Evolutionary conservation across 2,797 vertebrate species (phyloP), one percentile per base, ranked within the genome.

Genomic region (Oreochromis grahami): DNA sequence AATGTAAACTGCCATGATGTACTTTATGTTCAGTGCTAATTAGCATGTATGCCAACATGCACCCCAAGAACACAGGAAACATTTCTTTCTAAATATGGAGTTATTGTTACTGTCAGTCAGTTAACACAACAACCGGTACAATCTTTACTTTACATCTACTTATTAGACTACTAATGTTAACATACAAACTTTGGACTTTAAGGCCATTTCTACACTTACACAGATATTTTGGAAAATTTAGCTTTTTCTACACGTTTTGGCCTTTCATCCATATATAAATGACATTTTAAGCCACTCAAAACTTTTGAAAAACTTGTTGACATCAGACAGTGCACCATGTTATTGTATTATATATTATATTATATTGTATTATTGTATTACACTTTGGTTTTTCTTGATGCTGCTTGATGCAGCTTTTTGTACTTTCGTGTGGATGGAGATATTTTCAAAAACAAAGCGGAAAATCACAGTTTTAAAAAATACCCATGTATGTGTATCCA

Each of bases 401-500:
- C 32, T 70, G 14, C 65, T 0, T 70, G 65, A 70, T 11, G 24
- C 21, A 45, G 12, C 41, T 29, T 70, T 70, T 45, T 45, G 41
- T 45, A 17, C 24, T 72, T 48, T 72, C 0, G 10, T 72, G 0
- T 48, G 21, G 0, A 45, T 70, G 24, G 24, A 29, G 9, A 48
- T 29, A 48, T 19, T 72, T 72, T 72, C 15, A 29, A 29, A 72
- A 48, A 48, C 14, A 48, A 1, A 68, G n/a, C 0, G 0, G n/a
- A 14, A 68, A 68, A 68, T 4, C n/a, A 41, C 36, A 4, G n/a
- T 41, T 68, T 68, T 21, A 65, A 38, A 45, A 45, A 70, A 15
- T 45, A 11, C 38, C 1, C 0, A 45, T 70, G 4, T 45, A 70
- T 6, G 2, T 45, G 0, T 26, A 17, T 26, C 34, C 60, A 38